Base-by-base conservation (phyloP, 2,888 invertebrate genomes). In the Dasysyrphus albostriatus region DNA sequence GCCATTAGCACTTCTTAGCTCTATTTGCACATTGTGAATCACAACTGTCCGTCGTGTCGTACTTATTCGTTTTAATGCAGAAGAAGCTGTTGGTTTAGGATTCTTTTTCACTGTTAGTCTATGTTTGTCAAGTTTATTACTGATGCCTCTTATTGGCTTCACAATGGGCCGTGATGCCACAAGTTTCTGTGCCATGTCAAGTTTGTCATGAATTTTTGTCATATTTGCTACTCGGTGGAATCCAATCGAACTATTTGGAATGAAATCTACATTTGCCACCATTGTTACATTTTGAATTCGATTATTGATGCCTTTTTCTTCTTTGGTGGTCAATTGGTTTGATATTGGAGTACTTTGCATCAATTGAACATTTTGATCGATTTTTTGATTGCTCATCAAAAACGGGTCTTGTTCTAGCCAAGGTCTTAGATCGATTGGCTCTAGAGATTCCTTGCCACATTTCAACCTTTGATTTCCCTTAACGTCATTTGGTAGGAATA, bases 181-280 rank as follows among this genome's bases (percentile, higher is more conserved):
- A 90, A 91, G 67, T 92, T 93, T 92, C 5, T 90, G 90, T 85
- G 89, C 90, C 0, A 95, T 93, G 93, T 95, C 95, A 74, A 95
- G 93, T 93, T 95, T 95, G 91, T 95, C 95, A 89, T 94, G 94
- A 61, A 95, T 93, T 83, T 92, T 93, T n/a, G 90, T 90, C 9
- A 87, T 77, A 44, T 90, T 90, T 6, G 78, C 65, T 1, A 91
- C 90, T 58, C 90, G 88, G 7, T 90, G 91, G 37, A 91, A 89
- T 7, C 91, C 91, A 7, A 84, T 89, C 1, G 89, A 88, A 5
- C 90, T 88, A 51, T 91, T 90, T 0, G 90, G 88, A 65, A 87
- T 89, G 16, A 92, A 89, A 58, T 91, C 90, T 12, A 90, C 88
- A 19, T 90, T 89, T 0, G 90, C 88, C 0, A 89, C 78, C 12